Evolutionary conservation across 2,113 vertebrate genomes (phyloP), one percentile per base, ranked within the genome.

Genomic region (Scomber scombrus): DNA sequence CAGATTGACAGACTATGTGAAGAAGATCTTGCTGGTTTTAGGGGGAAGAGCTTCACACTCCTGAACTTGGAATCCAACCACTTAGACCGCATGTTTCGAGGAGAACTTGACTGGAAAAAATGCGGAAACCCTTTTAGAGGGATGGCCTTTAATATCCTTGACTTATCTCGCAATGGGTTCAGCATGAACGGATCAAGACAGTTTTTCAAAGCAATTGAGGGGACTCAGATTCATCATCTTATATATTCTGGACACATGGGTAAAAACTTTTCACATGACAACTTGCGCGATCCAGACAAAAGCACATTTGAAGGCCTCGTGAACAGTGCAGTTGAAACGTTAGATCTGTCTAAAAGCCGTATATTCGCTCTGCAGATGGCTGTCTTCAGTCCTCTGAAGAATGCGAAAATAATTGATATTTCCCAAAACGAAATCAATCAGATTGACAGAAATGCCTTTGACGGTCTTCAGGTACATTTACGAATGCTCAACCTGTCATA

Each of bases 41-140:
- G 12, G 54, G 95, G 95, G 15, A 98, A 96, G 86, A n/a, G n/a
- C 0, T 95, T 98, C 14, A 26, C 12, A 0, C 2, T 85, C 2
- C 72, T 99, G 1, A 93, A 70, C 9, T 78, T 99, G 4, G 2
- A 43, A 0, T 50, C n/a, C 4, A 96, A 93, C 70, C 0, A 0
- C 0, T 63, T 97, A 2, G 7, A 5, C 14, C 16, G 0, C 3
- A 77, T 23, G 29, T 29, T 43, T 34, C 0, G 51, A 0, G 3
- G 2, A 0, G 31, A 80, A 51, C 95, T 93, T 18, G 77, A 90
- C 77, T 96, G 95, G 96, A 68, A 54, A 16, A 64, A 26, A 6
- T 98, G 97, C 45, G 89, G 89, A 71, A 98, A 96, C 88, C 97
- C 96, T 0, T 97, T 98, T 58, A 92, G 72, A 88, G 92, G 90